Evolutionary conservation across 2,888 invertebrate genomes (phyloP).

Genomic region (Eilema sororculum): DNA sequence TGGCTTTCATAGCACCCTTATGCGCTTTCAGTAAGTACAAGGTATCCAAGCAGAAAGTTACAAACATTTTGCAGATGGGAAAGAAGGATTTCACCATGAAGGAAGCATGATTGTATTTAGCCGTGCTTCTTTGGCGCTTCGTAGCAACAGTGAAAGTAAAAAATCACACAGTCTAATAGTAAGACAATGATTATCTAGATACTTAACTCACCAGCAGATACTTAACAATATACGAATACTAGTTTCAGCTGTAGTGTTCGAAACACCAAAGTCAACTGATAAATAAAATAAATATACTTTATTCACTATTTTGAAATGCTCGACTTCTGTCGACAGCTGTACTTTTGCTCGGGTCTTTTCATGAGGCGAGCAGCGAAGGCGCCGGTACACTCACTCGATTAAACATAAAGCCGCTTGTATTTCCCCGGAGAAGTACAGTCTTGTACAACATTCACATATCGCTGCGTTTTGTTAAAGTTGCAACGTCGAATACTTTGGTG

Average conservation of each 20-base stretch:
- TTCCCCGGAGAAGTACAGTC: slow-evolving; percentile 5
- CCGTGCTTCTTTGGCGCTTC: neutral
- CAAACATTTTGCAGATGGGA: neutral
- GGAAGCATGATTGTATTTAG: neutral
- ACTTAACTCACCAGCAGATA: neutral
- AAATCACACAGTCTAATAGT: neutral
- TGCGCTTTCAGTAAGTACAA: neutral
- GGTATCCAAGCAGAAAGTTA: neutral
- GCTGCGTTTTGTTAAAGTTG: neutral
- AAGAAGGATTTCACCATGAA: neutral
- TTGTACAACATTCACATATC: neutral
- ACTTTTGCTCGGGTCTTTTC: neutral
- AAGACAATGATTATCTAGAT: too few species aligned
- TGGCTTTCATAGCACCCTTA: neutral
- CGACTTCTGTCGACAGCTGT: neutral
- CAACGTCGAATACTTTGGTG: neutral
- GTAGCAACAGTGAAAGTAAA: too few species aligned
- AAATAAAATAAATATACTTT: neutral
- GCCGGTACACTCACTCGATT: slow-evolving; percentile 7
- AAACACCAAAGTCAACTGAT: neutral
- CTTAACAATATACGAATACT: neutral
- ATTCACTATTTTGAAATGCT: neutral
- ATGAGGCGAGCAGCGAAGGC: neutral
- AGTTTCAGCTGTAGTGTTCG: neutral
- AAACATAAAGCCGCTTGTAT: slow-evolving; percentile 9